Base-by-base conservation (phyloP, 1,140 invertebrate species). In the Augochlora pura region DNA sequence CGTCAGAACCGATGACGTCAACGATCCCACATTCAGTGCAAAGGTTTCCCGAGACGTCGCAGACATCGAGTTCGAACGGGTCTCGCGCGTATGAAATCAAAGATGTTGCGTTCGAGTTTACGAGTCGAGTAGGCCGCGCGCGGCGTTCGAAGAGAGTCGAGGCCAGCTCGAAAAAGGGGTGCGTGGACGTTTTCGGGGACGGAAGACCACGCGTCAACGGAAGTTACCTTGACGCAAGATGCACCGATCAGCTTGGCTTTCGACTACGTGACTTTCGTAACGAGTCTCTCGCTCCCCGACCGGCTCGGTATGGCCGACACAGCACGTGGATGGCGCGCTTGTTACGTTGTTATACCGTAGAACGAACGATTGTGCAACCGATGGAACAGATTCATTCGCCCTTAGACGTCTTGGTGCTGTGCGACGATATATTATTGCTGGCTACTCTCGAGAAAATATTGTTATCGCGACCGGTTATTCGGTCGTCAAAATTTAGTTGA, bases 151-250 rank as follows among this genome's bases (percentile, higher is more conserved):
- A 10, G 32, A 64, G 9, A n/a, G n/a, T 6, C 4, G 21, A 10
- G 27, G 6, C 4, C 27, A 8, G 70, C 16, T 27, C n/a, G 52
- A n/a, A 27, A 67, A 46, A 67, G 60, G 59, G 65, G 74, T 60
- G 66, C 70, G 62, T 49, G 21, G 16, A 74, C 27, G 54, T 67
- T 74, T 73, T 67, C 42, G 42, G 52, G n/a, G 46, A 39, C 63
- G 70, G 71, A 79, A 79, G 27, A n/a, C n/a, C 21, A 0, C 54
- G 52, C 81, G 82, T 83, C 82, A 83, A 82, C 80, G 80, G 82
- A 83, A 77, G 57, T 16, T 27, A 38, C 49, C 42, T 64, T 83
- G 79, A 81, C 82, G 79, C 72, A 80, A 83, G 66, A 63, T 77
- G 71, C 66, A 82, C 59, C 42, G 42, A 54, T 60, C 38, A 76